phyloP scores from a whole-genome alignment of 1,140 invertebrate species.

The Olivierus martensii region DNA sequence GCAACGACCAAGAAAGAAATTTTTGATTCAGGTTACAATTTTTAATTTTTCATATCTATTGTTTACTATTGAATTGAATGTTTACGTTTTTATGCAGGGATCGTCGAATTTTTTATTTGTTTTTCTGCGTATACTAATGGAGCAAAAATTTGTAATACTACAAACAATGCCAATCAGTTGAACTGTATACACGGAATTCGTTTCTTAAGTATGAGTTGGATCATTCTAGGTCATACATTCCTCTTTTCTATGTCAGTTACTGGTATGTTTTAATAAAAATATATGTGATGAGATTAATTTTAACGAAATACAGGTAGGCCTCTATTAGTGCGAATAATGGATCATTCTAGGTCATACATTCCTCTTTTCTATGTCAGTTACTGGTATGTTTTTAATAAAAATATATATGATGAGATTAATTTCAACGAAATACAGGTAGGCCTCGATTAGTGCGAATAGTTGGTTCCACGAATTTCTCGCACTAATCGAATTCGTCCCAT shows the following conservation, averaged over 20 bases:
- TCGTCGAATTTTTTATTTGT: slow-evolving; percentile 1
- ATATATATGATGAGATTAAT: background rate
- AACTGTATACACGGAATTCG: slow-evolving; percentile 24
- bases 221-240: slow-evolving; percentile 10
- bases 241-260: no score
- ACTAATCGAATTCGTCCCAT: no score
- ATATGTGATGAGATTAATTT: background rate
- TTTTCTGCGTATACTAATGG: slow-evolving; percentile 8
- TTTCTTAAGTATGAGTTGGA: slow-evolving; percentile 8
- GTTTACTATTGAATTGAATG: background rate
- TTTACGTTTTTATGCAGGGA: background rate
- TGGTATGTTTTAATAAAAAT: no score
- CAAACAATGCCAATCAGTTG: background rate
- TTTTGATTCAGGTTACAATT: background rate
- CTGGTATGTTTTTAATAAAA: no score
- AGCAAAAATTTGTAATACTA: slow-evolving; percentile 5
- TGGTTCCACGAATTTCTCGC: no score
- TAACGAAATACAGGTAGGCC: background rate
- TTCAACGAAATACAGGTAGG: background rate
- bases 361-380: no score
- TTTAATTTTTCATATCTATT: background rate
- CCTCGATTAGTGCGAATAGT: no score
- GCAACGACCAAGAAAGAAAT: background rate
- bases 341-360: no score
- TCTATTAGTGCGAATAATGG: no score